Conservation (phyloP, 2,113 vertebrate genomes). For the Mustelus asterias region DNA sequence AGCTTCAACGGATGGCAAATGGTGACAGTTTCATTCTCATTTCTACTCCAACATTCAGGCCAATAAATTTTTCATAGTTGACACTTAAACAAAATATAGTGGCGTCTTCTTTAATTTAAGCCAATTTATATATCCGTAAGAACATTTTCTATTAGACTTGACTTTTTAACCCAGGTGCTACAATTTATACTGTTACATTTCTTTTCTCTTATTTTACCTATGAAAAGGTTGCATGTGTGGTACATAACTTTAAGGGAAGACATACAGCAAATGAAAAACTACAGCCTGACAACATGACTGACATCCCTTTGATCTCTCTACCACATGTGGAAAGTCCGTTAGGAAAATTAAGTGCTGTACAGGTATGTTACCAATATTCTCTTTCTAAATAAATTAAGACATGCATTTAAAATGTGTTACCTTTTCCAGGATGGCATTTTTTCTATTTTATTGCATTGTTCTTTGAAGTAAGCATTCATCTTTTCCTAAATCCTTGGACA, state of each 20-base stretch:
- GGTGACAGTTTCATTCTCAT: background rate
- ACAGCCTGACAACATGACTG: slow-evolving; percentile 57
- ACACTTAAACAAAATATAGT: background rate
- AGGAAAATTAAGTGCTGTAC: slow-evolving; percentile 82
- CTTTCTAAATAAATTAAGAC: background rate
- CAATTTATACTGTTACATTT: background rate
- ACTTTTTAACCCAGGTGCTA: background rate
- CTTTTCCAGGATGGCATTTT: background rate
- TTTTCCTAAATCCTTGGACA: no score
- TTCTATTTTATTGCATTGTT: background rate
- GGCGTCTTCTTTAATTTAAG: background rate
- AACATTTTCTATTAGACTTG: background rate
- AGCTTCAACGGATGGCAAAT: background rate
- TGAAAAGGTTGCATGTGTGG: slow-evolving; percentile 86
- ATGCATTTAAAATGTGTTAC: background rate
- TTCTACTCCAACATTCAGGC: no score
- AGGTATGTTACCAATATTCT: slow-evolving; percentile 50
- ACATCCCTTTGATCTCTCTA: slow-evolving; percentile 69
- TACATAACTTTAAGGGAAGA: slow-evolving; percentile 95
- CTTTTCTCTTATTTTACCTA: slow-evolving; percentile 27
- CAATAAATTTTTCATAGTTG: background rate
- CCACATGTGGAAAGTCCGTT: slow-evolving; percentile 81
- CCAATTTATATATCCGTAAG: background rate
- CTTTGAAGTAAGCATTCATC: background rate
- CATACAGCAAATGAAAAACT: slow-evolving; percentile 71